These are phyloP conservation scores for Drosophila sulfurigaster DNA, from an alignment of 1,140 invertebrate species.

Conservation along the genomic window DNA sequence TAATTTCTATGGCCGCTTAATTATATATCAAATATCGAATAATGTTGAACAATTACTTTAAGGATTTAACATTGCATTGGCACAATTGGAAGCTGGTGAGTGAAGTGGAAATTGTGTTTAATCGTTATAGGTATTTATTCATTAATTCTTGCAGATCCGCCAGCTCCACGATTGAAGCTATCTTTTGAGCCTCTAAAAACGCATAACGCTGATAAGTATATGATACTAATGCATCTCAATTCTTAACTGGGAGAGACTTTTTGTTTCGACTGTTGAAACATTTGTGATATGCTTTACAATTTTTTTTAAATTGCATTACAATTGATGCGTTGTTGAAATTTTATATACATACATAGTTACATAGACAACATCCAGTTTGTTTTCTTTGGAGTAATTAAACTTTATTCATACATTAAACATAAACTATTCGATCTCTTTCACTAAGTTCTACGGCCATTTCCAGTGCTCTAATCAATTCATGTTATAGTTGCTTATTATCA, in stretches of 20 bases:
- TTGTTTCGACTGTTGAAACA: neutral
- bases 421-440: too few species aligned
- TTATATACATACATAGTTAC: too few species aligned
- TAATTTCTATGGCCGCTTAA: too few species aligned
- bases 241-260: neutral
- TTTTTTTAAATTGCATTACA: neutral
- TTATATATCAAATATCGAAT: too few species aligned
- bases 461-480: too few species aligned
- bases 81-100: neutral
- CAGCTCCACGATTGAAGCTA: neutral
- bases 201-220: neutral
- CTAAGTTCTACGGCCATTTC: too few species aligned
- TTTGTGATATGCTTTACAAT: neutral
- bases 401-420: too few species aligned
- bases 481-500: too few species aligned
- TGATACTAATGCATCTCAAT: neutral
- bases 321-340: too few species aligned
- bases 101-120: neutral
- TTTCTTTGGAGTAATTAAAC: too few species aligned
- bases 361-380: too few species aligned
- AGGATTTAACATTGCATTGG: neutral
- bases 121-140: too few species aligned
- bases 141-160: constrained; percentile 7
- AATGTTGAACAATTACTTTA: neutral
- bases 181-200: neutral